Evolutionary conservation across 2,113 vertebrate species (phyloP).

Genomic region (Triplophysa rosa): DNA sequence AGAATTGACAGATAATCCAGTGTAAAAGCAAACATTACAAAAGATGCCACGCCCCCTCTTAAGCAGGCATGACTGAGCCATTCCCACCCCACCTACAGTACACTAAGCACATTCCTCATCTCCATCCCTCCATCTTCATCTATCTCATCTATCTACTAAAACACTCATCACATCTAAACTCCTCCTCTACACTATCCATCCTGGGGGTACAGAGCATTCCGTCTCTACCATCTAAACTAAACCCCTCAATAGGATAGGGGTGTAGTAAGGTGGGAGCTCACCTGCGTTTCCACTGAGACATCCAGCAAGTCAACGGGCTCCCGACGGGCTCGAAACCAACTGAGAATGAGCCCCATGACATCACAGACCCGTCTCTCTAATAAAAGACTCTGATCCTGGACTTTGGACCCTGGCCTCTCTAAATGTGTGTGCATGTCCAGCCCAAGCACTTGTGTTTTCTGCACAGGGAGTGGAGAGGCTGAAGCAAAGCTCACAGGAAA

Average conservation of each 20-base stretch:
- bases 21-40: neutral
- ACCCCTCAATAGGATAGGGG: neutral
- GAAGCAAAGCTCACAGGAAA: constrained; percentile 32
- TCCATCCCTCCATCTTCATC: constrained; percentile 3
- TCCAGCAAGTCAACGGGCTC: constrained; percentile 29
- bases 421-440: constrained; percentile 14
- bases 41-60: neutral
- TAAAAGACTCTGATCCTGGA: neutral
- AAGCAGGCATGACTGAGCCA: constrained; percentile 17
- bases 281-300: constrained; percentile 37
- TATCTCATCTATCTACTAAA: neutral
- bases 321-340: constrained; percentile 24
- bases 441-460: constrained; percentile 32
- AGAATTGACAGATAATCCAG: neutral
- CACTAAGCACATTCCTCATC: constrained; percentile 7
- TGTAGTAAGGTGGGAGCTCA: constrained; percentile 12
- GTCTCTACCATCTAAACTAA: constrained; percentile 8
- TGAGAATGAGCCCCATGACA: constrained; percentile 35
- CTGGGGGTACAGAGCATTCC: constrained; percentile 8
- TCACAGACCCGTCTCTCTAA: constrained; percentile 2
- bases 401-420: neutral
- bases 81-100: neutral
- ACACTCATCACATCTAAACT: neutral
- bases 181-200: neutral
- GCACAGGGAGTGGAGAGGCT: constrained; percentile 27